Evolutionary conservation across 2,113 vertebrate species (phyloP), one percentile per base, ranked within the genome.

Genomic region (Baryphthengus martii): DNA sequence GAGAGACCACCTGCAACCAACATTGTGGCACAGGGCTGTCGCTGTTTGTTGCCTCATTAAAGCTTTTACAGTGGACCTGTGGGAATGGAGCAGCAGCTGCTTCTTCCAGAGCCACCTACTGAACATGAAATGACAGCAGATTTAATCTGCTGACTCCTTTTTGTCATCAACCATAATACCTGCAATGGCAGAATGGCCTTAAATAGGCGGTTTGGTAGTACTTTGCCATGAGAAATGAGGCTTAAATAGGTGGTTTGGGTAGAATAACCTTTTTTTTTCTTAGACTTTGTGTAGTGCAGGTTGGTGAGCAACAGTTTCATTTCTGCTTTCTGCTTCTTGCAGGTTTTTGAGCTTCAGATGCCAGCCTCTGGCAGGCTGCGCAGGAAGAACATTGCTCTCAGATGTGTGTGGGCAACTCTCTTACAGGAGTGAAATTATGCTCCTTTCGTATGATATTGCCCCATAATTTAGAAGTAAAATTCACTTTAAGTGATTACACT

Each of bases 251-350:
- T 66, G 21, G 23, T 90, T 40, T 39, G 49, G 19, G 39, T 20
- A 58, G 26, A 88, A 23, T 7, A 79, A 49, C 16, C 21, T 47
- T 76, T 82, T 72, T 82, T 72, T 77, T 35, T 45, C 79, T 73
- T 73, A 55, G 37, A n/a, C 23, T 77, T 74, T 13, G 8, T 47
- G 26, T 59, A 45, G 40, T 35, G 65, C n/a, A 68, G 45, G 8
- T 75, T n/a, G 15, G 66, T 40, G 24, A 81, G 35, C 29, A 68
- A 9, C 5, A 39, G 55, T 90, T 95, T 94, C 33, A 1, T 59
- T 97, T 95, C 88, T 95, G 45, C 78, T 89, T 95, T 82, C 71
- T 85, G 39, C 23, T n/a, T 66, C 67, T 73, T 63, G 11, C 26
- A 83, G 39, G 24, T 85, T n/a, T 53, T 17, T 49, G 37, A 18